These are phyloP conservation scores for Zapus hudsonius DNA, from an alignment of 2,113 vertebrate species.

Conservation along the genomic window DNA sequence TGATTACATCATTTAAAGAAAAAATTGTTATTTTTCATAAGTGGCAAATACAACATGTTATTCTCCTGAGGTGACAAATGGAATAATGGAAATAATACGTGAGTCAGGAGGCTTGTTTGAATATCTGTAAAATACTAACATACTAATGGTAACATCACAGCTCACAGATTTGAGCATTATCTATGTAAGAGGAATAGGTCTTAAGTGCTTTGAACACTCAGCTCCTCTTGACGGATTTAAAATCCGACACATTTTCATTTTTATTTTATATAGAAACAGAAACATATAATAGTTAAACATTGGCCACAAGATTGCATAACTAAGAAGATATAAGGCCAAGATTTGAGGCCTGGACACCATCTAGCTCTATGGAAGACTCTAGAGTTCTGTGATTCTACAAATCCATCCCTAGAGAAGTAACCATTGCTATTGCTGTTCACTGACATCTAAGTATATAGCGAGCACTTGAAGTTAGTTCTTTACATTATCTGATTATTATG, in stretches of 20 bases:
- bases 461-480: neutral
- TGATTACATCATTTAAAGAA: neutral
- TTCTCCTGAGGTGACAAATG: neutral
- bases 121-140: neutral
- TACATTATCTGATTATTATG: neutral
- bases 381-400: neutral
- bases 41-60: neutral
- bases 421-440: neutral
- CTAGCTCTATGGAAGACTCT: neutral
- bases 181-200: neutral
- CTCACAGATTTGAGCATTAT: neutral
- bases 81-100: neutral
- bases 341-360: neutral
- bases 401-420: neutral
- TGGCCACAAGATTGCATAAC: neutral
- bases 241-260: neutral
- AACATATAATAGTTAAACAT: neutral
- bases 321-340: neutral
- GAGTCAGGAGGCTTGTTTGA: neutral
- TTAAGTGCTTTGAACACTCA: neutral
- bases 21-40: neutral
- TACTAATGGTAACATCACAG: neutral
- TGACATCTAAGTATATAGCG: neutral
- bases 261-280: conserved; percentile 27
- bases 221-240: neutral